phyloP scores from a whole-genome alignment of 2,888 invertebrate species.

The Scaptomyza cyrtandrae region DNA sequence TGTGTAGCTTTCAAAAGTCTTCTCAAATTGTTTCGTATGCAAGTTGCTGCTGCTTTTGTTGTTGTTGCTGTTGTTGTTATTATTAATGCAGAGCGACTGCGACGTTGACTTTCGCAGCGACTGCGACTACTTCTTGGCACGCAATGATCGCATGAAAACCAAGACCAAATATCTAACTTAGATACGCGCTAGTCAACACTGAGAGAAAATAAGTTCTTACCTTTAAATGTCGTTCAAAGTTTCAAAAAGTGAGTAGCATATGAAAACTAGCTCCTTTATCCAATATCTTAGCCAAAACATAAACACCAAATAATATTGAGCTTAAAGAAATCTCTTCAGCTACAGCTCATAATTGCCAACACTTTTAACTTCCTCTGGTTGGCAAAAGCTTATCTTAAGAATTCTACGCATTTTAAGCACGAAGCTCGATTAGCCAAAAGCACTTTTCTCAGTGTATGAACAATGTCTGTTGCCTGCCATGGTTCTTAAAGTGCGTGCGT shows the following conservation, averaged over 20 bases:
- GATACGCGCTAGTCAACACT: slow-evolving; percentile 59
- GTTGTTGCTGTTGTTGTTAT: slow-evolving; percentile 51
- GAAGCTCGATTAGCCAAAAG: neutral
- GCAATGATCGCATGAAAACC: slow-evolving; percentile 59
- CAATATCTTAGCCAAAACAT: no score
- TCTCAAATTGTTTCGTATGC: slow-evolving; percentile 52
- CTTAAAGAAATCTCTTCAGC: neutral
- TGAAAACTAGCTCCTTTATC: neutral
- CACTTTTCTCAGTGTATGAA: slow-evolving; percentile 34
- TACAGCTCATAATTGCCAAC: neutral
- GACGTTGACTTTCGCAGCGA: slow-evolving; percentile 20
- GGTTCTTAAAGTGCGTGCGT: slow-evolving; percentile 8
- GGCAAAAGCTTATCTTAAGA: no score
- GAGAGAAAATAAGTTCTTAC: slow-evolving; percentile 6
- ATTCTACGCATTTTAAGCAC: no score
- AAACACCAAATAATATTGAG: no score
- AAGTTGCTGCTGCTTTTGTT: slow-evolving; percentile 45
- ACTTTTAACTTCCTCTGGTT: no score
- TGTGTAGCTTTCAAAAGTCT: slow-evolving; percentile 50
- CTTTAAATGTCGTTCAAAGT: neutral
- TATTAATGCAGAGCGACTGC: slow-evolving; percentile 50
- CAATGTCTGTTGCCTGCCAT: slow-evolving; percentile 21
- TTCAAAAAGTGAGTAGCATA: neutral
- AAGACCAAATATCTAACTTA: slow-evolving; percentile 58
- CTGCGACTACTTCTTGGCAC: slow-evolving; percentile 39